Conservation (phyloP, 2,888 invertebrate genomes). For the Thecophora atra region DNA sequence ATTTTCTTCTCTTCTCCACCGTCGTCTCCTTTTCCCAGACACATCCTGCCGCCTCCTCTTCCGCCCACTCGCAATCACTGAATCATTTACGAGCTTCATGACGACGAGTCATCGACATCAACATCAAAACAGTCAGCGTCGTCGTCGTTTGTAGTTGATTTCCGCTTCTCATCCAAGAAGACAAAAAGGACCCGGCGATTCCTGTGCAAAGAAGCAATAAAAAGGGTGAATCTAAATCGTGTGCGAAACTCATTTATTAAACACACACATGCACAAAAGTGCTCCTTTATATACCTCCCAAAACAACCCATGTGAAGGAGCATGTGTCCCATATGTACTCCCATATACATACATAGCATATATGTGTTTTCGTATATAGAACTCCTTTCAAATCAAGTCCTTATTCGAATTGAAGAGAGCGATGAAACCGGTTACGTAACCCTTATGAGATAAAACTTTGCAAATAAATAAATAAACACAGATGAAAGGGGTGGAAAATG, state of each 20-base stretch:
- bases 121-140: no score
- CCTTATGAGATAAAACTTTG: constrained; percentile 34
- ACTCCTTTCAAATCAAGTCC: constrained; percentile 19
- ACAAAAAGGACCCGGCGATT: constrained; percentile 10
- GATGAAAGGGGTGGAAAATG: no score
- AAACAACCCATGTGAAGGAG: neutral
- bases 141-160: constrained; percentile 28
- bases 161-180: constrained; percentile 27
- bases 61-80: neutral
- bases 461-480: neutral
- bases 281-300: constrained; percentile 2
- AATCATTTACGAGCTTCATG: constrained; percentile 16
- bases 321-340: neutral
- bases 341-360: neutral
- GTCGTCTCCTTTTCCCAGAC: neutral
- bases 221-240: constrained; percentile 39
- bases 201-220: constrained; percentile 34
- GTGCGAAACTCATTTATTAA: constrained; percentile 33
- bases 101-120: neutral
- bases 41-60: neutral
- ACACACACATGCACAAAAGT: constrained; percentile 10
- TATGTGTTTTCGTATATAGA: neutral
- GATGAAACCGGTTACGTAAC: constrained; percentile 29
- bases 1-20: neutral
- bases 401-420: neutral